phyloP scores from a whole-genome alignment of 2,888 invertebrate species.

The Drosophila mercatorum region DNA sequence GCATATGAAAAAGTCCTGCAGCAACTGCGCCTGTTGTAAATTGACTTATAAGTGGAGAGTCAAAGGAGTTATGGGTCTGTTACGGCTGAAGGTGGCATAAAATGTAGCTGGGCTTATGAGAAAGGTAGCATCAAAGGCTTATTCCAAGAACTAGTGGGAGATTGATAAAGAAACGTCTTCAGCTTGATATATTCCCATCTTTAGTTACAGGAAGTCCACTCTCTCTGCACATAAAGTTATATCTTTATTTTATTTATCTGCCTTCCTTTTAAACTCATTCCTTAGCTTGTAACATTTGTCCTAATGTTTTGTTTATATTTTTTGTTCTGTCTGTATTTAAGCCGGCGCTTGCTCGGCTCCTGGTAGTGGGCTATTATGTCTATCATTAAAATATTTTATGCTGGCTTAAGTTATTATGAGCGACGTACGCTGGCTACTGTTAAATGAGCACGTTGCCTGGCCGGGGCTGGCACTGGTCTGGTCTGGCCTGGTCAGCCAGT shows the following conservation, averaged over 20 bases:
- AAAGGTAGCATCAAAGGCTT: no score
- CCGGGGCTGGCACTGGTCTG: neutral
- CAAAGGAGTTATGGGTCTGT: slow-evolving; percentile 6
- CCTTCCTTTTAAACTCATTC: neutral
- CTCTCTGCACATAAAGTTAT: neutral
- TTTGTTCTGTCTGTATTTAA: slow-evolving; percentile 1
- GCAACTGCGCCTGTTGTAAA: slow-evolving; percentile 44
- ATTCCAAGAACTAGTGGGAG: neutral
- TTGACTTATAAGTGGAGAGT: slow-evolving; percentile 68
- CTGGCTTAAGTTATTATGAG: slow-evolving; percentile 60
- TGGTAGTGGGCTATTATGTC: slow-evolving; percentile 52
- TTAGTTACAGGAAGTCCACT: neutral
- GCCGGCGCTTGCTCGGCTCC: slow-evolving; percentile 17
- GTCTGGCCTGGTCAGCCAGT: slow-evolving; percentile 44
- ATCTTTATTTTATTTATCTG: neutral
- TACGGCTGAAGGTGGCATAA: neutral
- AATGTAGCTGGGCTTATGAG: neutral
- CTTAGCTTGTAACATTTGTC: slow-evolving; percentile 6
- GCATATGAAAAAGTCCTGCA: slow-evolving; percentile 51
- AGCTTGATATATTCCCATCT: neutral
- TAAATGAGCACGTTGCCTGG: slow-evolving; percentile 74
- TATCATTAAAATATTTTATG: slow-evolving; percentile 78
- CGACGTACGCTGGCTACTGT: slow-evolving; percentile 75
- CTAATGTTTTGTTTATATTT: slow-evolving; percentile 17
- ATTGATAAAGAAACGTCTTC: neutral